Evolutionary conservation across 2,888 invertebrate genomes (phyloP).

Genomic region (Lacanobia oleracea): DNA sequence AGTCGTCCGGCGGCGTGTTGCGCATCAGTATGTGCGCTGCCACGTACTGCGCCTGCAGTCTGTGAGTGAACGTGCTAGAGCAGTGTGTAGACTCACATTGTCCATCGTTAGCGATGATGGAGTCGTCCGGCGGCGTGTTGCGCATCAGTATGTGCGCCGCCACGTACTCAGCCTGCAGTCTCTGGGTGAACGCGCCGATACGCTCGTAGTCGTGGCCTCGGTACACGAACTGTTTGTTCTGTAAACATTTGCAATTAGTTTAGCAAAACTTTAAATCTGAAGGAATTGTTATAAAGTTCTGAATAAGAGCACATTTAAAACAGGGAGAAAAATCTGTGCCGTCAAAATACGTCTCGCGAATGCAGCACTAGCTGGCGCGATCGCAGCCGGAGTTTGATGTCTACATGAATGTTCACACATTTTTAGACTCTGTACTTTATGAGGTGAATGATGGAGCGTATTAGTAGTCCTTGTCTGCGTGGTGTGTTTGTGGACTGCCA

Average conservation of each 20-base stretch:
- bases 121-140: slow-evolving; percentile 97
- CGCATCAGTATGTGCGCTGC: too few species aligned
- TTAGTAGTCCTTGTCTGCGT: neutral
- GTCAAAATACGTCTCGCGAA: neutral
- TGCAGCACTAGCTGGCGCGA: too few species aligned
- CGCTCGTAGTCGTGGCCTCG: slow-evolving; percentile 98
- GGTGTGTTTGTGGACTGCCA: too few species aligned
- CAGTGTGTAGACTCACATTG: slow-evolving; percentile 92
- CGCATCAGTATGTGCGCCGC: slow-evolving; percentile 98
- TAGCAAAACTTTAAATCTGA: too few species aligned
- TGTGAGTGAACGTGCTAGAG: too few species aligned
- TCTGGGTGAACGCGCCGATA: slow-evolving; percentile 97
- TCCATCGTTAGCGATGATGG: slow-evolving; percentile 95
- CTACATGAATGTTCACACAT: neutral
- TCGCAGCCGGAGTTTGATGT: neutral
- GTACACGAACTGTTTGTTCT: slow-evolving; percentile 99
- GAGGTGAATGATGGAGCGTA: neutral
- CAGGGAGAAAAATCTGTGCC: too few species aligned
- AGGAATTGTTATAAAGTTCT: too few species aligned
- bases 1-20: too few species aligned
- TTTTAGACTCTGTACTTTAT: neutral
- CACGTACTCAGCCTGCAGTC: slow-evolving; percentile 98
- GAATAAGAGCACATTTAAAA: too few species aligned
- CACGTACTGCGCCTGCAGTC: too few species aligned
- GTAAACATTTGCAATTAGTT: slow-evolving; percentile 25